Conservation (phyloP, 2,797 vertebrate species). For the Eremophila alpestris region DNA sequence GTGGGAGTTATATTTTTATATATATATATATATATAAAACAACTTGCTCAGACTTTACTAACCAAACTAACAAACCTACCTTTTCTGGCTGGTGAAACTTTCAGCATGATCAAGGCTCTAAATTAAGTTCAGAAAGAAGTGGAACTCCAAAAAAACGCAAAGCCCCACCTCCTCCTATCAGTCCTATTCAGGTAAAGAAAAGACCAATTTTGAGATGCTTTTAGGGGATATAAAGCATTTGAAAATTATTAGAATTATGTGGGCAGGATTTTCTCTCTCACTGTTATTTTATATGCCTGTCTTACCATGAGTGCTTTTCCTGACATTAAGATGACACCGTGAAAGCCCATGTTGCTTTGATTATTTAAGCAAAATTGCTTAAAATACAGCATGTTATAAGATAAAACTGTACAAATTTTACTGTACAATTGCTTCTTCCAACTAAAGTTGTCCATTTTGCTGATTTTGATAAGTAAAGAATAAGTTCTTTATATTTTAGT, state of each 20-base stretch:
- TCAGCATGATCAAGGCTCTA: conserved; percentile 97
- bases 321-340: not conserved
- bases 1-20: not conserved
- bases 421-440: not conserved
- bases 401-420: not conserved
- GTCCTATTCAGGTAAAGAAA: conserved; percentile 93
- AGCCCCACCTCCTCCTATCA: conserved; percentile 98
- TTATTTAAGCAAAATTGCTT: not conserved
- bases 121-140: conserved; percentile 96
- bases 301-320: not conserved
- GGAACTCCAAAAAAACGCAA: conserved; percentile 99
- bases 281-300: not conserved
- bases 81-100: conserved; percentile 83
- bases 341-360: not conserved
- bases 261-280: not conserved
- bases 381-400: not conserved
- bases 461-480: not conserved
- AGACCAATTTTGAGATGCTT: conserved; percentile 45
- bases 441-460: not conserved
- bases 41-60: conserved; percentile 79
- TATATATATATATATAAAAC: conserved; percentile 6
- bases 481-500: not conserved
- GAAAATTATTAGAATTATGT: not conserved
- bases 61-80: conserved; percentile 83
- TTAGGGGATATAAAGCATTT: not conserved